Evolutionary conservation across 2,888 invertebrate genomes (phyloP), one percentile per base, ranked within the genome.

Genomic region (Cylindroiulus punctatus): DNA sequence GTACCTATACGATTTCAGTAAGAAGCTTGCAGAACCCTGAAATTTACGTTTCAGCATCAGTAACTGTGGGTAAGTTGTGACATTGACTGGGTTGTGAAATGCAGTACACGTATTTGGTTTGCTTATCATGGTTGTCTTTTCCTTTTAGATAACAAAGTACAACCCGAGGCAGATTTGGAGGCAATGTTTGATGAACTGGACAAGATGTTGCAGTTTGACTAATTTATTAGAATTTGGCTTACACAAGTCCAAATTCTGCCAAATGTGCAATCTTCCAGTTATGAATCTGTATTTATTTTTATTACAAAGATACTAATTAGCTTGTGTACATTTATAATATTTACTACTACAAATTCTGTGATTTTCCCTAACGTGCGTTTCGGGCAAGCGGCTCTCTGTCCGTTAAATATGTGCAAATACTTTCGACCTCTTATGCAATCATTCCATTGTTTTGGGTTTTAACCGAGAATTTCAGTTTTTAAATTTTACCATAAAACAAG

Each of bases 1-100:
- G 86, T 17, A 81, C 81, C n/a, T 86, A 86, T 81, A 86, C 86
- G n/a, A 44, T 86, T 5, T 81, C 86, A 12, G 86, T 86, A 40
- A 30, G 86, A 32, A 86, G 81, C n/a, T 40, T 52, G 26, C 26
- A 30, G 7, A 81, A 86, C 81, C 81, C 81, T 22, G 47, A 52
- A 5, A 32, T 86, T 26, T 40, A 81, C 14, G 19, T 81, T 65
- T 81, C 86, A 0, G 86, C 86, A 36, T 17, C 40, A 17, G 81
- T 86, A 19, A 81, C 86, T 19, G 86, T 84, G 7, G 84, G 84
- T 84, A 84, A 83, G 83, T 83, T 47, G 17, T 22, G 14, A 1
- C 30, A 81, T 22, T 81, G 81, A 81, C 12, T 32, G 36, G 22
- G 42, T 82, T 3, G 81, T 30, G n/a, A 19, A 81, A 26, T 30